phyloP scores from a whole-genome alignment of 1,140 invertebrate species.

The Zaprionus lachaisei region DNA sequence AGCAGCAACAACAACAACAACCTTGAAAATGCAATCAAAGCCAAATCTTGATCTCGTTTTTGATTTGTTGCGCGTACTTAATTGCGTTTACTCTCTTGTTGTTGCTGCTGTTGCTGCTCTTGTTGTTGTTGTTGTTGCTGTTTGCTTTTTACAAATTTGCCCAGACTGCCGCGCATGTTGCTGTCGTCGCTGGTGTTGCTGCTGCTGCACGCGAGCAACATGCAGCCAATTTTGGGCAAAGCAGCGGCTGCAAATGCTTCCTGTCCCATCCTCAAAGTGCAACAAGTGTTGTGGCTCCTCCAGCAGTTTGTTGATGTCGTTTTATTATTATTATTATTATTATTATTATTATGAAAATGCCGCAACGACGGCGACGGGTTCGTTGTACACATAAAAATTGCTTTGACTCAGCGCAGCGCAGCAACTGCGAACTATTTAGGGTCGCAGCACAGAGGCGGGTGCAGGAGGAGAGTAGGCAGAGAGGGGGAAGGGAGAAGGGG shows the following conservation, averaged over 20 bases:
- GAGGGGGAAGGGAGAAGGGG: neutral
- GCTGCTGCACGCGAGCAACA: conserved; percentile 67
- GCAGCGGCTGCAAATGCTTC: conserved; percentile 24
- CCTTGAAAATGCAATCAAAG: conserved; percentile 79
- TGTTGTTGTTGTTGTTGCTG: conserved; percentile 19
- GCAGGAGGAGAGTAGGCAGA: neutral
- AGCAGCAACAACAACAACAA: conserved; percentile 60
- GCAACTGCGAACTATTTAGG: conserved; percentile 35
- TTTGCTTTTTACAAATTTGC: conserved; percentile 34
- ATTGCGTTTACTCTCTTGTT: conserved; percentile 2
- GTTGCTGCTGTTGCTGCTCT: neutral
- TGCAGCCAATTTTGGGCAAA: conserved; percentile 52
- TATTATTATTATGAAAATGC: conserved; percentile 35
- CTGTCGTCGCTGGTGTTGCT: conserved; percentile 44
- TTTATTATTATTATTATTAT: conserved; percentile 65
- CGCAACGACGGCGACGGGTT: conserved; percentile 42
- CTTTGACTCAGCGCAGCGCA: conserved; percentile 41
- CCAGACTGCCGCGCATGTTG: conserved; percentile 36
- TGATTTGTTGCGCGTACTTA: conserved; percentile 27
- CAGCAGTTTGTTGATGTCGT: conserved; percentile 15
- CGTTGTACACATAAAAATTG: conserved; percentile 72
- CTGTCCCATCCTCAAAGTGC: conserved; percentile 41
- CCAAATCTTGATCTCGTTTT: conserved; percentile 80
- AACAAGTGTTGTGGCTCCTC: conserved; percentile 33
- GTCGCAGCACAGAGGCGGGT: neutral